These are phyloP conservation scores for Riptortus pedestris DNA, from an alignment of 1,140 invertebrate genomes.

Conservation along the genomic window DNA sequence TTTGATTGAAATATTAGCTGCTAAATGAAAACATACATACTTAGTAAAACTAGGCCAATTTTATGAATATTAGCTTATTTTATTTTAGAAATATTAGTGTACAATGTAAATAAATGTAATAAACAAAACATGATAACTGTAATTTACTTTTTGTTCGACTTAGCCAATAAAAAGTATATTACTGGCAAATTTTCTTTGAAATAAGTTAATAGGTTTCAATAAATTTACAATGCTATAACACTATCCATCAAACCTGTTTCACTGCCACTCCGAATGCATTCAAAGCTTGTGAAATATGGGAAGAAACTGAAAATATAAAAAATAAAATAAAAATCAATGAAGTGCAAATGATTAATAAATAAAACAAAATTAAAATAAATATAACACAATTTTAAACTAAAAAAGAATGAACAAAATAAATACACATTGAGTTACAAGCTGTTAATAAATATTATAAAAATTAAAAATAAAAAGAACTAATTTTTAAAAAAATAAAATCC, in stretches of 20 bases:
- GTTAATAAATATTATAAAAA: background rate
- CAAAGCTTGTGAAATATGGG: conserved; percentile 2
- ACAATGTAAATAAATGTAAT: background rate
- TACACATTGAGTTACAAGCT: background rate
- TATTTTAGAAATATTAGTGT: background rate
- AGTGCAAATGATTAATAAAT: background rate
- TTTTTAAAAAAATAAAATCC: background rate
- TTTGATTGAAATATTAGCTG: too few relatives aligned
- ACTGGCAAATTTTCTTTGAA: background rate
- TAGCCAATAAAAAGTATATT: background rate
- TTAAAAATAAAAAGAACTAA: background rate
- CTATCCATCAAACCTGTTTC: conserved; percentile 14
- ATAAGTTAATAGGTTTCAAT: background rate
- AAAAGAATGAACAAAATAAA: background rate
- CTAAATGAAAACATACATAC: too few relatives aligned
- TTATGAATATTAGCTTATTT: conserved; percentile 2
- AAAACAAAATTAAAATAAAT: background rate
- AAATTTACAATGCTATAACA: background rate
- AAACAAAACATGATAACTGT: background rate
- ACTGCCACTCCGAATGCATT: conserved; percentile 11
- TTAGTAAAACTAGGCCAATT: too few relatives aligned
- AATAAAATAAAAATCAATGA: conserved; percentile 6
- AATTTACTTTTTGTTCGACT: background rate
- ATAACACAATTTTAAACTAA: background rate
- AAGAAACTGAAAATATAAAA: conserved; percentile 12